Conservation (phyloP, 92 coral and sea anemone genomes). For the Zoanthus solanderi region DNA sequence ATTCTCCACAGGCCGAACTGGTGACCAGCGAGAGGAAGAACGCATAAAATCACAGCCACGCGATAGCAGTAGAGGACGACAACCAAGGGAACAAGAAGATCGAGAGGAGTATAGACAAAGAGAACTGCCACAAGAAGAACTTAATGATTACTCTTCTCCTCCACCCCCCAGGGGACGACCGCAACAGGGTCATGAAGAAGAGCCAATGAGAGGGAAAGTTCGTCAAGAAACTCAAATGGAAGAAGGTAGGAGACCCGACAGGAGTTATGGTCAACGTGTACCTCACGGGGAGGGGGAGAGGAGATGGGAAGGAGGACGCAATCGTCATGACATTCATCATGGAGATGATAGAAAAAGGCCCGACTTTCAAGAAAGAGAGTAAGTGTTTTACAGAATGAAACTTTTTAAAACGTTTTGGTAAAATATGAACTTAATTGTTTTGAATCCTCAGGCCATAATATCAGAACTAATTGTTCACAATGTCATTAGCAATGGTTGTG, state of each 20-base stretch:
- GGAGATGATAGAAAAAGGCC: conserved; percentile 26
- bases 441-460: too few relatives aligned
- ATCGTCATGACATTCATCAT: conserved; percentile 41
- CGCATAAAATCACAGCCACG: conserved; percentile 29
- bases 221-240: conserved; percentile 31
- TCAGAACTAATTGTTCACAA: too few relatives aligned
- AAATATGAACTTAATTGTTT: not conserved
- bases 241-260: conserved; percentile 36
- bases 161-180: conserved; percentile 42
- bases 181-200: conserved; percentile 28
- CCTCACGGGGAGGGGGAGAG: conserved; percentile 69
- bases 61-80: conserved; percentile 28
- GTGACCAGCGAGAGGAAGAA: conserved; percentile 26
- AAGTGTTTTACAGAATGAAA: not conserved
- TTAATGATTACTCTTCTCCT: conserved; percentile 20
- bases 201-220: conserved; percentile 28
- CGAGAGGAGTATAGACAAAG: conserved; percentile 40
- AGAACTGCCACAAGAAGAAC: conserved; percentile 19
- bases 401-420: not conserved
- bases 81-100: conserved; percentile 26
- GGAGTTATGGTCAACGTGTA: conserved; percentile 60
- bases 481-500: too few relatives aligned
- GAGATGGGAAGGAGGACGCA: conserved; percentile 73
- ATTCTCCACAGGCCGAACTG: conserved; percentile 19
- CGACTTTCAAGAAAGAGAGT: conserved; percentile 41